Percentiles rank a stretch among this genome's conserved stretches.
These are phyloP conservation scores for Homarus gammarus DNA, from an alignment of 2,888 invertebrate species.

Conservation along the genomic window DNA sequence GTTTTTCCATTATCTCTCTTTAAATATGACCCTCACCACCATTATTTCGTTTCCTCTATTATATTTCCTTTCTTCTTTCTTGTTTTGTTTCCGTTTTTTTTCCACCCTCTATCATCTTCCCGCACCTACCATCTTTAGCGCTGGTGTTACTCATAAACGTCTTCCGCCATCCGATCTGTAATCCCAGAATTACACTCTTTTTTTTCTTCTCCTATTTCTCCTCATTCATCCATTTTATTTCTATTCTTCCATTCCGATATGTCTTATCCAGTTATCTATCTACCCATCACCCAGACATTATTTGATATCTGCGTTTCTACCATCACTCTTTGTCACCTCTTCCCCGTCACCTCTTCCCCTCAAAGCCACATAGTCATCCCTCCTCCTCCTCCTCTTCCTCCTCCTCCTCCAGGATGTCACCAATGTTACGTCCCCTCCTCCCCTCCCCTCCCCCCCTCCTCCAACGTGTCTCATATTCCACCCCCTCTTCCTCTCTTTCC, in stretches of 20 bases:
- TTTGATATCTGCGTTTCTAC: too few relatives aligned
- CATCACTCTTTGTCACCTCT: neutral
- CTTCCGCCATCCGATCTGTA: too few relatives aligned
- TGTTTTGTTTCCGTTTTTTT: neutral
- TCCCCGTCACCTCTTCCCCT: slow-evolving; percentile 9
- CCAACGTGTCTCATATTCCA: neutral
- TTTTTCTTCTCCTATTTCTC: neutral
- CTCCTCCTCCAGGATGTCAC: neutral
- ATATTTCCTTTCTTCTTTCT: neutral
- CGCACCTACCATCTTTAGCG: too few relatives aligned
- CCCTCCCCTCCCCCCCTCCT: neutral
- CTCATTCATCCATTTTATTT: neutral
- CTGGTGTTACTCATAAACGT: too few relatives aligned
- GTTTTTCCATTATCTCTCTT: neutral
- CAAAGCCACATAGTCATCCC: neutral
- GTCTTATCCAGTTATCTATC: neutral
- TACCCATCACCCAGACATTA: too few relatives aligned
- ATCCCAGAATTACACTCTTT: neutral
- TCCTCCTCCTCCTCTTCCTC: slow-evolving; percentile 8
- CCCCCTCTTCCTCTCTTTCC: neutral
- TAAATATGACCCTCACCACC: neutral
- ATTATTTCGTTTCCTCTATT: neutral
- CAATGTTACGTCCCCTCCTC: neutral
- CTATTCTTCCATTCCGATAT: neutral
- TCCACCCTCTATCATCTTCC: neutral